Percentiles rank a stretch among this genome's conserved stretches.
These are phyloP conservation scores for Chelon labrosus DNA, from an alignment of 2,797 vertebrate genomes.

Conservation along the genomic window DNA sequence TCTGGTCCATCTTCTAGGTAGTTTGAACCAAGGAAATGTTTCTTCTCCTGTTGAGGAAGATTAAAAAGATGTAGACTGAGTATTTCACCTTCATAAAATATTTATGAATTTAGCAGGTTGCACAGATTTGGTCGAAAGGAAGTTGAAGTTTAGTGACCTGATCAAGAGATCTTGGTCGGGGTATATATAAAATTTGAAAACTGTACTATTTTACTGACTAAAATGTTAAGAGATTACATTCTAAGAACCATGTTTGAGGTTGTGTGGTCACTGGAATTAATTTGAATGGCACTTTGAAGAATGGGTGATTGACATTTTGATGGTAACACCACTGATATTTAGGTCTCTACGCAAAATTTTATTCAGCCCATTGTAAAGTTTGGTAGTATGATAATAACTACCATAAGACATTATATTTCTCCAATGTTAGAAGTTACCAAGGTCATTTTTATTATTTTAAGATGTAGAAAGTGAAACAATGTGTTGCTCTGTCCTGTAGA, in stretches of 20 bases:
- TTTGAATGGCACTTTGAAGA: neutral
- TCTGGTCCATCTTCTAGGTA: constrained; percentile 94
- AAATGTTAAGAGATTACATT: neutral
- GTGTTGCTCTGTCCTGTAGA: neutral
- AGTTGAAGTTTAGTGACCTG: neutral
- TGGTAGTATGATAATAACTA: neutral
- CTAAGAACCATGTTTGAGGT: neutral
- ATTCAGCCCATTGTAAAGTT: neutral
- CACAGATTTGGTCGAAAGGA: neutral
- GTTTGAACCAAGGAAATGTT: constrained; percentile 92
- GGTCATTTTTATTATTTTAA: neutral
- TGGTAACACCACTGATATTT: neutral
- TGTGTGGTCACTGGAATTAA: neutral
- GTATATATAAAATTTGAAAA: neutral
- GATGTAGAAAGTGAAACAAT: neutral
- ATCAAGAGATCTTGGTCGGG: neutral
- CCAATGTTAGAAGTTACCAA: neutral
- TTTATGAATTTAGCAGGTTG: too few species aligned
- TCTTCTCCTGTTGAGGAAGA: constrained; percentile 89
- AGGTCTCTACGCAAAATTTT: neutral
- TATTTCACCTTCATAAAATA: neutral
- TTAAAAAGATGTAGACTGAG: neutral
- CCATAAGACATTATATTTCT: neutral
- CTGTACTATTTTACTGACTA: neutral
- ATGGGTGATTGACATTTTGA: neutral